These are phyloP conservation scores for Netelia melanura DNA, from an alignment of 2,888 invertebrate species.

Conservation along the genomic window DNA sequence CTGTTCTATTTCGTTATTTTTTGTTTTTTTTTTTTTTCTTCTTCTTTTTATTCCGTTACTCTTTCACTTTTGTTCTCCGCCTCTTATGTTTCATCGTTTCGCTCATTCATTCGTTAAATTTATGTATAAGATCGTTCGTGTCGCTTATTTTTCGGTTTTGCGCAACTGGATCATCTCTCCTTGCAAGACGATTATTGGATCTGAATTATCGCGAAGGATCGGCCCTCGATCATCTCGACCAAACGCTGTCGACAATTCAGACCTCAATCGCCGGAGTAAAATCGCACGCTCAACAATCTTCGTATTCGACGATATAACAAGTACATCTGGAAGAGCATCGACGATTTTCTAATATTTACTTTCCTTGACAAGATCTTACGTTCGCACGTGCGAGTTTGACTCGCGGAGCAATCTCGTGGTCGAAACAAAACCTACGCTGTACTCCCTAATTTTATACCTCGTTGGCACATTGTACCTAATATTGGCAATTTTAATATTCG, in stretches of 20 bases:
- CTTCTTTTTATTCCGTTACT: conserved; percentile 68
- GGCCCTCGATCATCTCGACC: too few relatives aligned
- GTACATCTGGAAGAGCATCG: conserved; percentile 47
- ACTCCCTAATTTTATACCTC: conserved; percentile 31
- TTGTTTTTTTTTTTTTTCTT: conserved; percentile 48
- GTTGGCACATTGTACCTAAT: conserved; percentile 53
- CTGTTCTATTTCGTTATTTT: conserved; percentile 69
- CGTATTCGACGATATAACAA: conserved; percentile 20
- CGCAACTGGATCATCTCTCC: conserved; percentile 65
- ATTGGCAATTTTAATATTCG: conserved; percentile 18
- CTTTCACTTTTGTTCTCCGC: conserved; percentile 55
- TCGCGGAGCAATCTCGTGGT: conserved; percentile 1
- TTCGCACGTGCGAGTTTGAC: too few relatives aligned
- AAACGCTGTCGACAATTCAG: neutral
- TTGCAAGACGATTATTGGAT: conserved; percentile 64
- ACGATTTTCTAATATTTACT: neutral
- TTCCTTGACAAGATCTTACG: too few relatives aligned
- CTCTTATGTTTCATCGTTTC: conserved; percentile 40
- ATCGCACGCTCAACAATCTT: conserved; percentile 20
- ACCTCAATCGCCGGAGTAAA: conserved; percentile 13
- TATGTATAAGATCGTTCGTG: conserved; percentile 66
- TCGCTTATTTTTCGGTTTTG: conserved; percentile 68
- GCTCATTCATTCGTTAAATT: conserved; percentile 52
- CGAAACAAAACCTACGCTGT: conserved; percentile 11
- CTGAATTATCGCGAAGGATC: conserved; percentile 28